Percentiles rank a stretch among this genome's conserved stretches.
These are phyloP conservation scores for Montipora sp. DNA, from an alignment of 64 coral and sea anemone species.

Conservation along the genomic window DNA sequence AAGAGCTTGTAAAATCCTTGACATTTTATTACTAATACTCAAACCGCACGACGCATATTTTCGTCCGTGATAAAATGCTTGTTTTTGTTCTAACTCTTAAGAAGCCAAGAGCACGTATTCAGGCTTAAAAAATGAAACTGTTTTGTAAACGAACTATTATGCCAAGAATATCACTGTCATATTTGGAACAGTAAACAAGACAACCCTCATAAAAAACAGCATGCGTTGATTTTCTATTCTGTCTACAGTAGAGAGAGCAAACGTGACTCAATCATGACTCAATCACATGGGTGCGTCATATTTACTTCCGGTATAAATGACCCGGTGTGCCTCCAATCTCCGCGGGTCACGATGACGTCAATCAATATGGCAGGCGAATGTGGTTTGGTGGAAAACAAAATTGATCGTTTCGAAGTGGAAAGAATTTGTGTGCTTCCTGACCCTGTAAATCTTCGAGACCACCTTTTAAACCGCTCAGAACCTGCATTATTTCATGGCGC, in stretches of 20 bases:
- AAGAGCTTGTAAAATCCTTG: background rate
- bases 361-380: slow-evolving; percentile 67
- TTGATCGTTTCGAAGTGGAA: background rate
- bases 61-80: background rate
- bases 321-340: too few species aligned
- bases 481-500: slow-evolving; percentile 75
- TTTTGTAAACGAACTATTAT: background rate
- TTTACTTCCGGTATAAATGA: slow-evolving; percentile 37
- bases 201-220: too few species aligned
- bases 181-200: background rate
- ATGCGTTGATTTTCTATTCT: too few species aligned
- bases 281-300: too few species aligned
- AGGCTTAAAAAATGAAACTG: background rate
- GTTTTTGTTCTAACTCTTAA: background rate
- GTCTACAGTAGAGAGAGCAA: background rate
- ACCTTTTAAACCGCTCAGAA: slow-evolving; percentile 52
- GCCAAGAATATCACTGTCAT: background rate
- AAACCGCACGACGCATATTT: background rate
- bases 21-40: slow-evolving; percentile 32
- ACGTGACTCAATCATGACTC: too few species aligned
- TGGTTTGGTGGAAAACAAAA: background rate
- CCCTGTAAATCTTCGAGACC: slow-evolving; percentile 50
- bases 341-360: slow-evolving; percentile 35
- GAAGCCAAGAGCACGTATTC: slow-evolving; percentile 11
- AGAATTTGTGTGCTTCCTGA: slow-evolving; percentile 28